Evolutionary conservation across 2,113 vertebrate genomes (phyloP).

Genomic region (Lucifuga dentata): DNA sequence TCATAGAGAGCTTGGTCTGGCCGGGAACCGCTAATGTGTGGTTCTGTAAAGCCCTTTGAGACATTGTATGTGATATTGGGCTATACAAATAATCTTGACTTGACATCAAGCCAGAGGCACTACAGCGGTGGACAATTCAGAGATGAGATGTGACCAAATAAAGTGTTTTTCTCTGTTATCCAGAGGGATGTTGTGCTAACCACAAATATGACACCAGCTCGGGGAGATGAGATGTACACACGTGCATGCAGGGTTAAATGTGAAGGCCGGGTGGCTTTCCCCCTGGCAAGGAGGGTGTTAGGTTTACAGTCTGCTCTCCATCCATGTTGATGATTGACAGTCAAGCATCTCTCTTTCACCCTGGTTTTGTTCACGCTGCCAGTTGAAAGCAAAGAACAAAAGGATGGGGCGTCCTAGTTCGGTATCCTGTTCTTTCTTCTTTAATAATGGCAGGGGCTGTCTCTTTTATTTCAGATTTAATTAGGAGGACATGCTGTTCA

Average conservation of each 20-base stretch:
- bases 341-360: slow-evolving; percentile 57
- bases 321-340: slow-evolving; percentile 50
- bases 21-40: no score
- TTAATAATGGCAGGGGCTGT: slow-evolving; percentile 42
- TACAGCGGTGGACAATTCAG: background rate
- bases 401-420: background rate
- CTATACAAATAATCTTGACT: no score
- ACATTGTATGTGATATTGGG: no score
- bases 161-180: slow-evolving; percentile 28
- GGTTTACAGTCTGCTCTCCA: slow-evolving; percentile 55
- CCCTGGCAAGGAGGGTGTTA: slow-evolving; percentile 60
- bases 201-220: slow-evolving; percentile 61
- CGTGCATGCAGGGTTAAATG: slow-evolving; percentile 13
- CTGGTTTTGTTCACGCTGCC: slow-evolving; percentile 35
- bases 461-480: slow-evolving; percentile 63
- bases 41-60: no score
- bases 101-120: slow-evolving; percentile 27
- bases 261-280: slow-evolving; percentile 44
- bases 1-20: no score
- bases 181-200: slow-evolving; percentile 22
- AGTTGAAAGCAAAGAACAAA: slow-evolving; percentile 65
- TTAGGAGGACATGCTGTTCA: slow-evolving; percentile 31
- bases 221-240: slow-evolving; percentile 41
- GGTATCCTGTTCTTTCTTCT: slow-evolving; percentile 28
- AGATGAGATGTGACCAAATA: slow-evolving; percentile 22